Evolutionary conservation across 2,113 vertebrate species (phyloP).

Genomic region (Sterna hirundo): DNA sequence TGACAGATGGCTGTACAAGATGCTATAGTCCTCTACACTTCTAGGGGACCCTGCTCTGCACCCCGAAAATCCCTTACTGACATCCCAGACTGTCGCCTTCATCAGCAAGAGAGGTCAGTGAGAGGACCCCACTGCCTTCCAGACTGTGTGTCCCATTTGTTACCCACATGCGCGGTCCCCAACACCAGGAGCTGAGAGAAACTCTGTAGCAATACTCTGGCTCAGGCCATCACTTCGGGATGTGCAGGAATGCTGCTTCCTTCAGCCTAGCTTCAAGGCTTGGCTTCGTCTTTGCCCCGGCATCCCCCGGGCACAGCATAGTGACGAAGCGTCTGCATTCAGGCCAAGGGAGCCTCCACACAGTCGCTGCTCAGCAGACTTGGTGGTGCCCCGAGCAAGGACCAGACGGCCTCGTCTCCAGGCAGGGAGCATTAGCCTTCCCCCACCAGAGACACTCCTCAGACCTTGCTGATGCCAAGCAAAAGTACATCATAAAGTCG

Average conservation of each 20-base stretch:
- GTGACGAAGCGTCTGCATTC: not conserved
- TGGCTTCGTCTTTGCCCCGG: not conserved
- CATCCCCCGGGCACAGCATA: not conserved
- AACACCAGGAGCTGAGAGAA: not conserved
- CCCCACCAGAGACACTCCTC: not conserved
- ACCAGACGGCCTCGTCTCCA: not conserved
- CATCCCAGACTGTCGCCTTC: not conserved
- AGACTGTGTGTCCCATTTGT: not conserved
- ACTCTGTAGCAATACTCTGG: not conserved
- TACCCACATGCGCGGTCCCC: rapidly evolving
- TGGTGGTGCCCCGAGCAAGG: not conserved
- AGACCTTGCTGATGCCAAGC: conserved; percentile 21
- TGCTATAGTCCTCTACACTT: not conserved
- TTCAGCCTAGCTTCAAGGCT: not conserved
- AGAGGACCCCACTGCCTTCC: not conserved
- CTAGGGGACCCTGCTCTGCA: not conserved
- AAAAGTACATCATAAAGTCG: not conserved
- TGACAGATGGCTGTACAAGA: not conserved
- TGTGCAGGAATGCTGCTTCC: not conserved
- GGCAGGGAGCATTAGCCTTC: conserved; percentile 7
- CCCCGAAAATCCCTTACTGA: not conserved
- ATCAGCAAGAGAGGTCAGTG: not conserved
- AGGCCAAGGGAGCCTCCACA: not conserved
- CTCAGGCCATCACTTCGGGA: not conserved
- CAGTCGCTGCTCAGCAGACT: not conserved